phyloP scores from a whole-genome alignment of 2,888 invertebrate species.

The Magallana nippona region DNA sequence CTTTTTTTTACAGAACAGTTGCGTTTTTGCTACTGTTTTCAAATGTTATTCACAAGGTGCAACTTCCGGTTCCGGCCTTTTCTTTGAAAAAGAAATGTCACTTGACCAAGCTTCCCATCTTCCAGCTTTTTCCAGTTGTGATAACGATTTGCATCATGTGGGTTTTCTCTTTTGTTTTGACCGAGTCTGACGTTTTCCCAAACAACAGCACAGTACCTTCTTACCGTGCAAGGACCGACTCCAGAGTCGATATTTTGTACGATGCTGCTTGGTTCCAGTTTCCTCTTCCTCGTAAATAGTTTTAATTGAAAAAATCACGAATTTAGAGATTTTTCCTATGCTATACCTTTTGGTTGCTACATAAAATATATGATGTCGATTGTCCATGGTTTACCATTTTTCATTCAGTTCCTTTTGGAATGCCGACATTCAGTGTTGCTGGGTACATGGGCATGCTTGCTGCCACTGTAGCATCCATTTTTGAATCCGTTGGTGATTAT shows the following conservation, averaged over 20 bases:
- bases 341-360: no score
- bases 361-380: background rate
- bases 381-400: background rate
- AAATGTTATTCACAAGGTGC: conserved; percentile 55
- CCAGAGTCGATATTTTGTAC: conserved; percentile 55
- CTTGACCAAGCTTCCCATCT: conserved; percentile 56
- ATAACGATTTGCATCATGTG: conserved; percentile 62
- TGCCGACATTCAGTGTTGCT: conserved; percentile 70
- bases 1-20: conserved; percentile 55
- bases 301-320: background rate
- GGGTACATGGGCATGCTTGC: conserved; percentile 73
- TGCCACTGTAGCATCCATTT: conserved; percentile 70
- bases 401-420: conserved; percentile 81
- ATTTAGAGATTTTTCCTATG: no score
- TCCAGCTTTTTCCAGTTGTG: conserved; percentile 64
- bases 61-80: conserved; percentile 60
- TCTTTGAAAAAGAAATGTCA: conserved; percentile 54
- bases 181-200: conserved; percentile 59
- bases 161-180: conserved; percentile 62
- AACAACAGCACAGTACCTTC: conserved; percentile 49
- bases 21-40: conserved; percentile 58
- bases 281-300: conserved; percentile 66
- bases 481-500: conserved; percentile 88
- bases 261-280: conserved; percentile 63
- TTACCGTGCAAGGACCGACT: conserved; percentile 63